Evolutionary conservation across 2,113 vertebrate genomes (phyloP).

Genomic region (Eclectus roratus): DNA sequence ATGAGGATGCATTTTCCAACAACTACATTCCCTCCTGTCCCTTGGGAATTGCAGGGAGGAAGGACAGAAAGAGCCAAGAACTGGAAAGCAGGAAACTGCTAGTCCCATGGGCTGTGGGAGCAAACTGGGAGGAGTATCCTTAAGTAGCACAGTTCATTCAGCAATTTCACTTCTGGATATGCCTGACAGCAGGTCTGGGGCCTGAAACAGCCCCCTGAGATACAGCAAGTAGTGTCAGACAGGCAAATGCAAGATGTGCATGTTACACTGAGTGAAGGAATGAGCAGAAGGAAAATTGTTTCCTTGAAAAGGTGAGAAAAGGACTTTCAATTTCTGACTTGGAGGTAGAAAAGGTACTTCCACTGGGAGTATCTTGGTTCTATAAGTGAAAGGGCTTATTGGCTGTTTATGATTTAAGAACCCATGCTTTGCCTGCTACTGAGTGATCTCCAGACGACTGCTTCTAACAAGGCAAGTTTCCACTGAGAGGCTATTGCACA

Average conservation of each 20-base stretch:
- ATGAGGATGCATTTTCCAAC: neutral
- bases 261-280: neutral
- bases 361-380: neutral
- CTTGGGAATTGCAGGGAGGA: neutral
- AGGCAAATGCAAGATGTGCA: neutral
- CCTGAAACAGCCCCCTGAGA: neutral
- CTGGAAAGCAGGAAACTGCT: neutral
- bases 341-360: neutral
- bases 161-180: neutral
- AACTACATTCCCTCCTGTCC: neutral
- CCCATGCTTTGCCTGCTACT: neutral
- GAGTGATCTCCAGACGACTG: neutral
- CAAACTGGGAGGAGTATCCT: neutral
- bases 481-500: fast-evolving
- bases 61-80: neutral
- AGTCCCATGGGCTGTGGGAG: neutral
- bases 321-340: neutral
- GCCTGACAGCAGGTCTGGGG: neutral
- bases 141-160: neutral
- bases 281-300: neutral
- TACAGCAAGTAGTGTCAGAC: neutral
- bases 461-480: neutral
- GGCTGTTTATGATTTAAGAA: neutral
- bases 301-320: neutral
- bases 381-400: neutral